These are phyloP conservation scores for Acronicta aceris DNA, from an alignment of 2,888 invertebrate genomes.

Conservation along the genomic window DNA sequence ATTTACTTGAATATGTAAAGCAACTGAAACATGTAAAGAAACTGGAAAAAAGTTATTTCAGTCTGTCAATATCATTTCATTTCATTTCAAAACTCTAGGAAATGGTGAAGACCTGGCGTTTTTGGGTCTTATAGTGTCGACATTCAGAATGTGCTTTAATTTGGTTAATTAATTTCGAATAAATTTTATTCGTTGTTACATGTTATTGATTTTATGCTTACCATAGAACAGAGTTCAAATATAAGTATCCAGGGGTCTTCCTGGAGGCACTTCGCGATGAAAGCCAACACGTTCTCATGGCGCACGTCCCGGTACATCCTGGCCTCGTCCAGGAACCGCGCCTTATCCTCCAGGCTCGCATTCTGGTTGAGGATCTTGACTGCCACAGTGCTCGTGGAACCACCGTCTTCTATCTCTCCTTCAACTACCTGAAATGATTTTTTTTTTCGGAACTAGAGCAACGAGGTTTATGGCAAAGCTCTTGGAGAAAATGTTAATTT, in stretches of 20 bases:
- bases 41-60: no score
- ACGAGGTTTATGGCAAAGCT: no score
- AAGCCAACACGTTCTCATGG: constrained; percentile 92
- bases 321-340: constrained; percentile 94
- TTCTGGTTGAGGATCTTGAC: constrained; percentile 95
- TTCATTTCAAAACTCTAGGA: no score
- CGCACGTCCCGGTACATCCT: constrained; percentile 91
- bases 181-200: no score
- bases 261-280: constrained; percentile 93
- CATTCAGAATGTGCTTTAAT: no score
- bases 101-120: no score
- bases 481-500: no score
- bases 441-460: background rate
- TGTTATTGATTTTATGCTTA: constrained; percentile 59
- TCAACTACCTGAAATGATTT: constrained; percentile 91
- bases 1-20: no score
- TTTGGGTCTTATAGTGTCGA: no score
- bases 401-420: constrained; percentile 90
- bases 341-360: constrained; percentile 93
- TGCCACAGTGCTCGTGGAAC: constrained; percentile 88
- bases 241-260: constrained; percentile 94
- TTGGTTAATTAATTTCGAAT: no score
- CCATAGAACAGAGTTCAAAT: constrained; percentile 93
- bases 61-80: no score
- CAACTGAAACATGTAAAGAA: no score